Evolutionary conservation across 2,797 vertebrate species (phyloP).

Genomic region (Platalea minor): DNA sequence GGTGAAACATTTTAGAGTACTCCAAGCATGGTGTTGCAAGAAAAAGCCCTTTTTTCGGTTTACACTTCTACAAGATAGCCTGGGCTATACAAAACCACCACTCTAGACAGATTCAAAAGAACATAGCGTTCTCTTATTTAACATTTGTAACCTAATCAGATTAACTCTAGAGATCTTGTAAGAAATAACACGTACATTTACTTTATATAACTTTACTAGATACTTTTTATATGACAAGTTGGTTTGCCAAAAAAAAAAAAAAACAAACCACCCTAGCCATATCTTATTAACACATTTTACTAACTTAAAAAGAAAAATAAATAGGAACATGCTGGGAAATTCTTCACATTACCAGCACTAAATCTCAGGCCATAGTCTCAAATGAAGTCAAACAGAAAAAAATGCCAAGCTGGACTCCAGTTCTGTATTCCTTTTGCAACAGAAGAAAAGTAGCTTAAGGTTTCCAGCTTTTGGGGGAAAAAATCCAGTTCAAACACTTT

Average conservation of each 20-base stretch:
- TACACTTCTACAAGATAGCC: background rate
- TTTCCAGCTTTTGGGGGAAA: background rate
- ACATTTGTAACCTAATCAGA: background rate
- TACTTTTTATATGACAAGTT: background rate
- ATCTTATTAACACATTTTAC: background rate
- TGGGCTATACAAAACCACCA: background rate
- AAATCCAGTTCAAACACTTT: background rate
- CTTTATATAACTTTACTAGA: background rate
- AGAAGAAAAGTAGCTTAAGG: background rate
- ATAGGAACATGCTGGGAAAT: background rate
- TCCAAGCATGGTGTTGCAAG: background rate
- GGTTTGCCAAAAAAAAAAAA: background rate
- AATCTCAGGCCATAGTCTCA: background rate
- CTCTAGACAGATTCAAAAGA: background rate
- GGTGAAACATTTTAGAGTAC: background rate
- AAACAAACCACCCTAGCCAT: background rate
- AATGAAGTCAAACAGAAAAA: background rate
- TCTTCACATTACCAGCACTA: background rate
- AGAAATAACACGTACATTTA: background rate
- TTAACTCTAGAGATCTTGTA: background rate
- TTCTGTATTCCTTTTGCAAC: background rate
- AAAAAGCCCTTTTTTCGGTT: background rate
- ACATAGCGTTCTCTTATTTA: background rate
- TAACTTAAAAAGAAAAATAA: background rate
- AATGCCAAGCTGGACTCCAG: background rate